A percentile compares a stretch with the other conserved stretches of the same genome.
Evolutionary conservation across 2,888 invertebrate genomes (phyloP).

Genomic region (Pyrocoelia pectoralis): DNA sequence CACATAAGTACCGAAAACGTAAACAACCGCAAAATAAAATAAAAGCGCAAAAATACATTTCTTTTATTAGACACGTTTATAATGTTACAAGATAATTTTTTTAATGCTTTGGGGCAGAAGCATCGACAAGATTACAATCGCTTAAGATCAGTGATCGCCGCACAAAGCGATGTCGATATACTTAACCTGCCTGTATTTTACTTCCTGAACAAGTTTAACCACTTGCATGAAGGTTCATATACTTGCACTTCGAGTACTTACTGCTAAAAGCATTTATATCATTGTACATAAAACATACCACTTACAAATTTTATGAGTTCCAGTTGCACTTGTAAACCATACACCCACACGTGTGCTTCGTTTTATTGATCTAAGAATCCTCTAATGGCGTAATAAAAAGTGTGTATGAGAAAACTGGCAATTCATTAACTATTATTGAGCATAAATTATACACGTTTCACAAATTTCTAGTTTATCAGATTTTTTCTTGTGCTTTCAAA

Average conservation of each 20-base stretch:
- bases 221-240: slow-evolving; percentile 25
- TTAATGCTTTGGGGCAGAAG: slow-evolving; percentile 19
- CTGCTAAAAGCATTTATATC: slow-evolving; percentile 13
- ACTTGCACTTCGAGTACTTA: slow-evolving; percentile 16
- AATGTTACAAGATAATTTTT: background rate
- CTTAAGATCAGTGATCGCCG: slow-evolving; percentile 32
- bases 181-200: slow-evolving; percentile 29
- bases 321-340: slow-evolving; percentile 1
- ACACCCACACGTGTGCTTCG: background rate
- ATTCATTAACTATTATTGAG: too few species aligned
- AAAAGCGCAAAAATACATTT: too few species aligned
- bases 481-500: too few species aligned
- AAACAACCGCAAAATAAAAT: too few species aligned
- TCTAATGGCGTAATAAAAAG: too few species aligned
- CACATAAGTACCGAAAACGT: too few species aligned
- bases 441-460: too few species aligned
- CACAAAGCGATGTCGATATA: slow-evolving; percentile 34
- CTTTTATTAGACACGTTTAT: too few species aligned
- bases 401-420: too few species aligned
- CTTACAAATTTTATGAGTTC: slow-evolving; percentile 12
- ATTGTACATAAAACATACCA: slow-evolving; percentile 10
- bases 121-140: slow-evolving; percentile 29
- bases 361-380: background rate
- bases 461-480: too few species aligned
- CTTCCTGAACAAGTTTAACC: slow-evolving; percentile 35